Conservation (phyloP, 2,113 vertebrate genomes). For the Egretta garzetta region DNA sequence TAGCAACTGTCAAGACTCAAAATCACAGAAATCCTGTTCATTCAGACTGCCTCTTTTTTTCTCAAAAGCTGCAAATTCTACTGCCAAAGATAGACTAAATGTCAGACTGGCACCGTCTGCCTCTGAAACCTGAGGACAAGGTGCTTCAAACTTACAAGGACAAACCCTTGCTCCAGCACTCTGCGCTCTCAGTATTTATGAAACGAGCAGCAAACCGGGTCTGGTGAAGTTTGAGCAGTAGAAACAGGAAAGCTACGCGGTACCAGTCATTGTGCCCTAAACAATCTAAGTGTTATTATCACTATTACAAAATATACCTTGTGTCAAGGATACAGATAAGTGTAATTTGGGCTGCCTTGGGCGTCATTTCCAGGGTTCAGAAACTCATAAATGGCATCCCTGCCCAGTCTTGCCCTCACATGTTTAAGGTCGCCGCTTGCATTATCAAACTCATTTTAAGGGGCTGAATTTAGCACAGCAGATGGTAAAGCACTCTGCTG, state of each 20-base stretch:
- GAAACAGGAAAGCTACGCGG: neutral
- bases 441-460: neutral
- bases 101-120: neutral
- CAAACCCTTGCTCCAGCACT: neutral
- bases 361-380: neutral
- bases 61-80: neutral
- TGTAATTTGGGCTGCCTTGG: neutral
- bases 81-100: neutral
- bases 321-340: neutral
- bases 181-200: neutral
- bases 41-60: neutral
- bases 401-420: neutral
- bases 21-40: neutral
- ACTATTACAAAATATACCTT: neutral
- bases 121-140: neutral
- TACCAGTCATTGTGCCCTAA: neutral
- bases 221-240: neutral
- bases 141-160: neutral
- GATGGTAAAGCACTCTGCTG: neutral
- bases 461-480: neutral
- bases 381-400: neutral
- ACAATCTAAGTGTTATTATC: neutral
- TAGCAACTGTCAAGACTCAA: neutral
- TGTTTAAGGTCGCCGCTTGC: neutral
- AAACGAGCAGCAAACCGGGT: accelerated